Evolutionary conservation across 2,797 vertebrate species (phyloP), one percentile per base, ranked within the genome.

Genomic region (Peromyscus eremicus): DNA sequence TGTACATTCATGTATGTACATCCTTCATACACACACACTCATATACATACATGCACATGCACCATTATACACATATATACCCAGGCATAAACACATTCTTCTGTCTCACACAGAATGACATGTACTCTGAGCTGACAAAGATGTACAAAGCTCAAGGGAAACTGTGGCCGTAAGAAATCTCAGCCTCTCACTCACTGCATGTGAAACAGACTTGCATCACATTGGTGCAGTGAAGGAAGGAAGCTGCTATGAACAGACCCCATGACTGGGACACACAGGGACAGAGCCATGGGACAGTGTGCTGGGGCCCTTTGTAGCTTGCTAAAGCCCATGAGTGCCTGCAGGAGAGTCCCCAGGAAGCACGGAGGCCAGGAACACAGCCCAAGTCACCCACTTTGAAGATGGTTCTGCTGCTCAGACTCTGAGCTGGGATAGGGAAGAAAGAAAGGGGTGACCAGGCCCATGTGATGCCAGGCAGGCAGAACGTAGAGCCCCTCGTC

Each of bases 251-350:
- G 80, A 57, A 66, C 40, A 84, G 62, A 49, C 82, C 19, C 62
- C 6, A 2, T 0, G 0, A 52, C 43, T 55, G 1, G 6, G 3
- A 60, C 21, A n/a, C 40, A 25, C 27, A n/a, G 5, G 34, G 46
- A 46, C 17, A n/a, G 11, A 76, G 29, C 19, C 60, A 12, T 10
- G 40, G 32, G 19, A 76, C 0, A 21, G 76, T 40, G 5, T 17
- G 46, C 34, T 12, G 17, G 17, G 71, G 70, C 27, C 52, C 25
- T 29, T 3, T 55, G 19, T 14, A 10, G 1, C 8, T 29, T 0
- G 9, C 11, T 4, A n/a, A 90, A 82, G 49, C 64, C 40, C 60
- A 82, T 1, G 66, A 11, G 80, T 71, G 85, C 6, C 5, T 6
- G 1, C 19, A 46, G 13, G 21, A 49, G 52, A 34, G 13, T 14